phyloP scores from a whole-genome alignment of 1,140 invertebrate species.

The Odontomachus brunneus region DNA sequence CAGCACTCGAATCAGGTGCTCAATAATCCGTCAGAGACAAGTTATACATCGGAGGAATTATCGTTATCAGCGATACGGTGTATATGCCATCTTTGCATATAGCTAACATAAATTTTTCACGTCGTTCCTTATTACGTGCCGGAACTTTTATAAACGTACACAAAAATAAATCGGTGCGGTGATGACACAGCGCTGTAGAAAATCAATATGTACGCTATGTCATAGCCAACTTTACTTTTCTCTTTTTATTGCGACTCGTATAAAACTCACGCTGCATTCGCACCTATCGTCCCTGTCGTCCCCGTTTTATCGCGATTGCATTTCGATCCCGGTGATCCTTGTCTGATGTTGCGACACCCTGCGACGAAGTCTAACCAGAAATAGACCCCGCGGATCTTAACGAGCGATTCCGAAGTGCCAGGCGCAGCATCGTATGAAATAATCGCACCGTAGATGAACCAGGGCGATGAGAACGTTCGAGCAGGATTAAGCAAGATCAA shows the following conservation, averaged over 20 bases:
- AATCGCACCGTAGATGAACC: constrained; percentile 42
- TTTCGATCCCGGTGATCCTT: not conserved
- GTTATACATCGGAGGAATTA: not conserved
- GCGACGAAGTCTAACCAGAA: not conserved
- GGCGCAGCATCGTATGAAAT: constrained; percentile 15
- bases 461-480: constrained; percentile 4
- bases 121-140: not conserved
- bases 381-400: constrained; percentile 11
- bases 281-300: not conserved
- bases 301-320: not conserved
- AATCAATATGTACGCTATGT: not conserved
- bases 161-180: not conserved
- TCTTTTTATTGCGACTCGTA: no score
- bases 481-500: constrained; percentile 49
- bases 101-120: not conserved
- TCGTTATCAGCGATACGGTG: not conserved
- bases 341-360: not conserved
- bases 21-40: not conserved
- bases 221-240: no score
- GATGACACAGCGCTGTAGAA: not conserved
- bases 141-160: not conserved
- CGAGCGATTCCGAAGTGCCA: not conserved
- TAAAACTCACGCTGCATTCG: not conserved
- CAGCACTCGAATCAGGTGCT: not conserved
- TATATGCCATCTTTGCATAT: not conserved